Base-by-base conservation (phyloP, 2,797 vertebrate genomes). In the Neopelma chrysocephalum region DNA sequence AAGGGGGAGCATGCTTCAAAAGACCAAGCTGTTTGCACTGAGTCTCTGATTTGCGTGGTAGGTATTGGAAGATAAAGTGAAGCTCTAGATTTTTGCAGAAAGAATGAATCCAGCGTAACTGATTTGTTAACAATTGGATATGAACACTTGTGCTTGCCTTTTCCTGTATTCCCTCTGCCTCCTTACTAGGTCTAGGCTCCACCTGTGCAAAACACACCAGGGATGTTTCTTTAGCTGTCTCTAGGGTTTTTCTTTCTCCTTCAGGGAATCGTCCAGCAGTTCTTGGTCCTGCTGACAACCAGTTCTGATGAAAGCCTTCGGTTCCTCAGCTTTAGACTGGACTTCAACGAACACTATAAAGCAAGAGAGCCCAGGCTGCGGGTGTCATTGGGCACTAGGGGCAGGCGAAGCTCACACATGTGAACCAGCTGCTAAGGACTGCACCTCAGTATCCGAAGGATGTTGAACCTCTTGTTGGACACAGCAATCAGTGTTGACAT, bases 321-420 rank as follows among this genome's bases (percentile, higher is more conserved):
- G 61, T 99, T 99, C 97, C 98, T 99, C 58, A 99, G 99, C 98
- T 99, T 99, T 96, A 97, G 99, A 32, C 96, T 99, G 94, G 99
- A 99, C 98, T 99, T 99, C 96, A 99, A 99, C 3, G 99, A 99
- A 80, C 99, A 99, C 95, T 99, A 99, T 95, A 99, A 98, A 96
- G 99, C 99, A 45, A 95, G 99, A 58, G 99, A 99, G 96, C 99
- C 99, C 1, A 97, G 99, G 68, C 99, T 99, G 93, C 98, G 99
- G 0, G 97, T 99, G 21, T 99, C 99, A 0, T 93, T 99, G 27
- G 99, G 98, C 96, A 89, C 97, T 34, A 97, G 99, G 64, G 98
- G 99, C 70, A 98, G 99, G 11, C 98, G 98, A 8, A 98, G 98
- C 94, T 99, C 99, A 32, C 99, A 98, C 58, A 96, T 98, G 96